Conservation (phyloP, 2,888 invertebrate genomes). For the Allacma fusca region DNA sequence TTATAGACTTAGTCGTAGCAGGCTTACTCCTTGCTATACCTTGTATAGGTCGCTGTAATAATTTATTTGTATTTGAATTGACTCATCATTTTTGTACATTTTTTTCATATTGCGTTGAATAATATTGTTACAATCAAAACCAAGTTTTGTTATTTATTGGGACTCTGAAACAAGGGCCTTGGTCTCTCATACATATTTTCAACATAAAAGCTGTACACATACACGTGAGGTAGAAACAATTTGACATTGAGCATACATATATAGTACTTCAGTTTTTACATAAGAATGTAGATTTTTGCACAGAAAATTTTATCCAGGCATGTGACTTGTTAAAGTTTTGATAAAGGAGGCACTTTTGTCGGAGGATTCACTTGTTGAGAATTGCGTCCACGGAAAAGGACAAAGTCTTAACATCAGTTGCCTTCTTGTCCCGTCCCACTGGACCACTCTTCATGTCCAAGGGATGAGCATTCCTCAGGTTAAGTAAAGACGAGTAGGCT, state of each 20-base stretch:
- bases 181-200: too few species aligned
- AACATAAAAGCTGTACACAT: too few species aligned
- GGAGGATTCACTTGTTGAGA: slow-evolving; percentile 44
- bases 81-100: too few species aligned
- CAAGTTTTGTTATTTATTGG: too few species aligned
- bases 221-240: slow-evolving; percentile 8
- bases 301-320: not conserved
- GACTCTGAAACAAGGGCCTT: too few species aligned
- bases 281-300: not conserved
- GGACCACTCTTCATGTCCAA: slow-evolving; percentile 14
- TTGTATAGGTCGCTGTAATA: too few species aligned
- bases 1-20: too few species aligned
- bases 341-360: not conserved
- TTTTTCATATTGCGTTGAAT: too few species aligned
- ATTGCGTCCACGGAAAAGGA: slow-evolving; percentile 77
- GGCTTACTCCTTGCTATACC: too few species aligned
- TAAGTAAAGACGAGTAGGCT: slow-evolving; percentile 49
- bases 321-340: not conserved
- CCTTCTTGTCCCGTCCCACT: not conserved
- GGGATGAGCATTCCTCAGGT: slow-evolving; percentile 8
- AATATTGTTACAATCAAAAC: too few species aligned
- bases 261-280: too few species aligned
- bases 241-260: not conserved
- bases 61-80: too few species aligned
- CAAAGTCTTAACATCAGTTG: slow-evolving; percentile 61